Evolutionary conservation across 1,140 invertebrate species (phyloP), one percentile per base, ranked within the genome.

Genomic region (Saxidomus purpurata): DNA sequence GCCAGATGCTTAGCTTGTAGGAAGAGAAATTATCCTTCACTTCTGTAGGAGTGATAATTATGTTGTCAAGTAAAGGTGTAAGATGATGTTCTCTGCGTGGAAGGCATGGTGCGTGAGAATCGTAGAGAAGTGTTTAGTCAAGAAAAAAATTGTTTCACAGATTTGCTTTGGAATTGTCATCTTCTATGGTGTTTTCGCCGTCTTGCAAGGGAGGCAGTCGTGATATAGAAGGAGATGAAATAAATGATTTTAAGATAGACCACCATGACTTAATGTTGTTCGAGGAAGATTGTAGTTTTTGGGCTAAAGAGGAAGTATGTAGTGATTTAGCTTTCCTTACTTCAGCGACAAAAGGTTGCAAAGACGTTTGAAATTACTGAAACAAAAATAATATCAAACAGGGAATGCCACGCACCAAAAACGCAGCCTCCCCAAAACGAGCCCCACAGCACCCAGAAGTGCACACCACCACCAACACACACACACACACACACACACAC

Each of bases 1-100:
- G 40, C 83, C 83, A 36, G 63, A 36, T 40, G 82, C 82, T 55
- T 84, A 71, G 1, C 61, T 38, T n/a, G 15, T 34, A n/a, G 49
- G 13, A 6, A 61, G 36, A 22, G 80, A 82, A n/a, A n/a, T n/a
- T n/a, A n/a, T n/a, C n/a, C n/a, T n/a, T n/a, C n/a, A n/a, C n/a
- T n/a, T n/a, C n/a, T 38, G 34, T 38, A 8, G 63, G 25, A 22
- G 63, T 34, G 38, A 15, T 6, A 17, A 59, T 13, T 28, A 80
- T 17, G 38, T 81, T 8, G 38, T 36, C 9, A 40, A 6, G 8
- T 13, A 55, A 38, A 59, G n/a, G 11, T 28, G 2, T 19, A 28
- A 22, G 8, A 11, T 2, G 43, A 9, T 9, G n/a, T 22, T 31
- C 28, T 36, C 11, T 34, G 17, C 2, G 2, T 11, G 43, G 43